phyloP scores from a whole-genome alignment of 35 echinoderm and acorn worm species.

The Anneissia japonica region DNA sequence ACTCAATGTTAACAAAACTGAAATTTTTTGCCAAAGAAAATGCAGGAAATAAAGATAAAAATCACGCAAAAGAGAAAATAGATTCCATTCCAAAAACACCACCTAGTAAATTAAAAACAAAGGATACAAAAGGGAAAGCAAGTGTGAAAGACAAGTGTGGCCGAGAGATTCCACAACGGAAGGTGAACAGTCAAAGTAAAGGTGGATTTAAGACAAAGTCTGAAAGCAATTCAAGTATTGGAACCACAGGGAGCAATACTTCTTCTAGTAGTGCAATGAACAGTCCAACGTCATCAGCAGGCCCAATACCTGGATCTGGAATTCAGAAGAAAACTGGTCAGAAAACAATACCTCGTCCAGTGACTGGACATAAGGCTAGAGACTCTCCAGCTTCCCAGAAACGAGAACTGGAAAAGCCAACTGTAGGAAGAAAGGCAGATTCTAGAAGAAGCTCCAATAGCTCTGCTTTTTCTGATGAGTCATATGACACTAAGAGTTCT shows the following conservation, averaged over 20 bases:
- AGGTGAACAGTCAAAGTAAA: neutral
- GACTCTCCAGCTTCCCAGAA: neutral
- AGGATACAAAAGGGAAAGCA: constrained; percentile 3
- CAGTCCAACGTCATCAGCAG: neutral
- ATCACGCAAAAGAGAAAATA: neutral
- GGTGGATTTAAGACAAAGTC: neutral
- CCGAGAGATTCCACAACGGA: neutral
- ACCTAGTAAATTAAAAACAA: neutral
- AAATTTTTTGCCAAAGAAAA: constrained; percentile 76
- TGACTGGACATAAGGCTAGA: constrained; percentile 1
- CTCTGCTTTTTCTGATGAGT: neutral
- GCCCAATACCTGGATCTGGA: neutral
- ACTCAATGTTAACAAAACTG: constrained; percentile 92
- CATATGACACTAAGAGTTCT: neutral
- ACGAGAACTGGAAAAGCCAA: neutral
- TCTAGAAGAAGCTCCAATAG: neutral
- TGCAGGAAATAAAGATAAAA: constrained; percentile 23
- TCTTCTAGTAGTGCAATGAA: constrained; percentile 5
- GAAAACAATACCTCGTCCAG: neutral
- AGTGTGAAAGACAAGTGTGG: neutral
- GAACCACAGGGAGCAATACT: neutral
- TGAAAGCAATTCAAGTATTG: constrained; percentile 11
- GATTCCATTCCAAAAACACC: neutral
- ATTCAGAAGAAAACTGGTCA: neutral
- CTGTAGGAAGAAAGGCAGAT: neutral